Conservation (phyloP, 2,797 vertebrate species). For the Todus mexicanus region DNA sequence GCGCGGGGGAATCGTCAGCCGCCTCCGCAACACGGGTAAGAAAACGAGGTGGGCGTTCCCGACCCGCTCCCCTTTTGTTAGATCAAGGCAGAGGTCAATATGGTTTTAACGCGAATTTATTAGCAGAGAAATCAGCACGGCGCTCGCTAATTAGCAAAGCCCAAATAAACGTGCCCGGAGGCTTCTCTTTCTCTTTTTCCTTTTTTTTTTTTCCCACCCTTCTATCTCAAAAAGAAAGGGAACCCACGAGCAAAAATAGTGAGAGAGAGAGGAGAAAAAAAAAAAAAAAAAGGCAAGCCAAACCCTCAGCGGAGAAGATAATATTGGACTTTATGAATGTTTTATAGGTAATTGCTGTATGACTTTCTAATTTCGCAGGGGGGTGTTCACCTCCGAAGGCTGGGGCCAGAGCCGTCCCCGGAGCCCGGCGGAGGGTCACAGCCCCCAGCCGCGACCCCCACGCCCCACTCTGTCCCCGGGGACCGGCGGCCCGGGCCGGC, state of each 20-base stretch:
- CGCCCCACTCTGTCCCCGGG: neutral
- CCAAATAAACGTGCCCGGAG: constrained; percentile 80
- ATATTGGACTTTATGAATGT: constrained; percentile 64
- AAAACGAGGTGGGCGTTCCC: constrained; percentile 65
- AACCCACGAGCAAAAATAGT: neutral
- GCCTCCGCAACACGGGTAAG: constrained; percentile 6
- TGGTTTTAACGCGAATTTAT: constrained; percentile 79
- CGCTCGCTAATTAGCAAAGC: constrained; percentile 80
- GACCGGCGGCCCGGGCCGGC: neutral
- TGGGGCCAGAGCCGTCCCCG: neutral
- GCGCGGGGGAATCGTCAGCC: neutral
- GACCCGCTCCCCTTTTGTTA: constrained; percentile 68
- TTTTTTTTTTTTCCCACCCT: rapidly evolving
- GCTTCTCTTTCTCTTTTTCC: constrained; percentile 56
- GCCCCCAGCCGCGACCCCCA: neutral
- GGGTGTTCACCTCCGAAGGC: neutral
- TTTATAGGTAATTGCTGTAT: constrained; percentile 74
- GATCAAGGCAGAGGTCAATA: constrained; percentile 80
- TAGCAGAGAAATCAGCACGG: constrained; percentile 78
- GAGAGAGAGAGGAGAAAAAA: neutral
- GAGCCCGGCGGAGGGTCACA: neutral
- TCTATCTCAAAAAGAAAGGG: neutral
- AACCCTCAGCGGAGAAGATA: constrained; percentile 70
- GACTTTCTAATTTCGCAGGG: constrained; percentile 53
- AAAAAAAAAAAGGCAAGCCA: neutral